These are phyloP conservation scores for Peromyscus eremicus DNA, from an alignment of 2,797 vertebrate genomes.

Conservation along the genomic window DNA sequence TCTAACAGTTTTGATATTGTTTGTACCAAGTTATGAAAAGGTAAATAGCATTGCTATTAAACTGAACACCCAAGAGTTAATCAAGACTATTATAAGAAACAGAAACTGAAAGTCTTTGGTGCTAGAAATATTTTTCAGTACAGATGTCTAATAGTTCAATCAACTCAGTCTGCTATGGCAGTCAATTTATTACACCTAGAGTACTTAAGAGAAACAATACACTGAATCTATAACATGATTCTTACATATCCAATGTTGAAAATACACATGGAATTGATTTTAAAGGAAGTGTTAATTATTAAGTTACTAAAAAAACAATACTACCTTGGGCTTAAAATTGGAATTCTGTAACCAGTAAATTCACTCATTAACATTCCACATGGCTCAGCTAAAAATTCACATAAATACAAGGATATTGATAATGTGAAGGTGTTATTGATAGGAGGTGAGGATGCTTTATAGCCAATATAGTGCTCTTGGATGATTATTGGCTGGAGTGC, in stretches of 20 bases:
- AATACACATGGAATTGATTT: not conserved
- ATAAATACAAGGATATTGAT: slow-evolving; percentile 23
- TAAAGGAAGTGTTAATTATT: slow-evolving; percentile 14
- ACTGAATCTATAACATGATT: not conserved
- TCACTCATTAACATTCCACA: not conserved
- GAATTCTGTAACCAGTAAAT: not conserved
- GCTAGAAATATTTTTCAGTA: not conserved
- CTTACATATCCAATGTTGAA: not conserved
- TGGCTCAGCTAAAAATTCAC: not conserved
- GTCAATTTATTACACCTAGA: not conserved
- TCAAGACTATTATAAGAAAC: not conserved
- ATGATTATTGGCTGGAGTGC: slow-evolving; percentile 55
- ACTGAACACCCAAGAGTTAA: not conserved
- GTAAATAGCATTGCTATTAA: not conserved
- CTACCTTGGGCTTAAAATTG: not conserved
- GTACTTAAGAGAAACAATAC: not conserved
- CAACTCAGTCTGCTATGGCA: not conserved
- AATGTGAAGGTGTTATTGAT: slow-evolving; percentile 5
- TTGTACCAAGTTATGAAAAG: slow-evolving; percentile 36
- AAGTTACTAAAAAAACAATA: not conserved
- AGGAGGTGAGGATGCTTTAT: not conserved
- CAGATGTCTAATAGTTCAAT: not conserved
- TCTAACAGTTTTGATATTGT: not conserved
- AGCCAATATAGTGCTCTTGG: not conserved
- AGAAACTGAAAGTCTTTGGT: not conserved